These are phyloP conservation scores for Papilio elwesi DNA, from an alignment of 2,888 invertebrate genomes.

Conservation along the genomic window DNA sequence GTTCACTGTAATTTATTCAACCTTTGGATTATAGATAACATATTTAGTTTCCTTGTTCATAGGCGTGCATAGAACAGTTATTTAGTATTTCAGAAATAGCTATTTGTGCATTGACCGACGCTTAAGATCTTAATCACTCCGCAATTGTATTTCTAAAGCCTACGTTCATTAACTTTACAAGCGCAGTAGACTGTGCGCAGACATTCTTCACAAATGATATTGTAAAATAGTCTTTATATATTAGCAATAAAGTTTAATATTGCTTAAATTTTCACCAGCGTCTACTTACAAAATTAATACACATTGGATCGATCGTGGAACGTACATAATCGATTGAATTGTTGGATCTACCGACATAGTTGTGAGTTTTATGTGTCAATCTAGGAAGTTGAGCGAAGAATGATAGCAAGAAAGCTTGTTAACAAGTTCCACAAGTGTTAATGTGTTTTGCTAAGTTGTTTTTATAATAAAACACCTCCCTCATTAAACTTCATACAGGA, in stretches of 20 bases:
- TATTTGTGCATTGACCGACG: conserved; percentile 31
- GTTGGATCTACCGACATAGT: neutral
- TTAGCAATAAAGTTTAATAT: conserved; percentile 10
- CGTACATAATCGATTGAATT: conserved; percentile 4
- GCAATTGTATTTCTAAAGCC: conserved; percentile 38
- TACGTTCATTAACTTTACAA: conserved; percentile 39
- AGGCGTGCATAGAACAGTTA: conserved; percentile 31
- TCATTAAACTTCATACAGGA: neutral
- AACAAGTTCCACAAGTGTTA: neutral
- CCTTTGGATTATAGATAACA: conserved; percentile 33
- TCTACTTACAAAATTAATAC: conserved; percentile 14
- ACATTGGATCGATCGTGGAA: conserved; percentile 23
- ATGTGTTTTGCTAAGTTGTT: neutral
- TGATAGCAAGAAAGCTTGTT: neutral
- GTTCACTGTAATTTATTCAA: conserved; percentile 20
- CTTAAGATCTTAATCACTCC: conserved; percentile 38
- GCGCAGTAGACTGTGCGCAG: conserved; percentile 21
- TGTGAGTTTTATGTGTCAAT: neutral
- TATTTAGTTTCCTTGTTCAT: conserved; percentile 32
- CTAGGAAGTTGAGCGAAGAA: neutral
- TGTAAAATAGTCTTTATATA: neutral
- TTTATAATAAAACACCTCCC: neutral
- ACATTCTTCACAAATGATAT: conserved; percentile 17
- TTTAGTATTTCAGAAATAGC: conserved; percentile 39
- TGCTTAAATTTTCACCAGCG: neutral